Conservation (phyloP, 2,113 vertebrate species). For the Rafetus swinhoei region DNA sequence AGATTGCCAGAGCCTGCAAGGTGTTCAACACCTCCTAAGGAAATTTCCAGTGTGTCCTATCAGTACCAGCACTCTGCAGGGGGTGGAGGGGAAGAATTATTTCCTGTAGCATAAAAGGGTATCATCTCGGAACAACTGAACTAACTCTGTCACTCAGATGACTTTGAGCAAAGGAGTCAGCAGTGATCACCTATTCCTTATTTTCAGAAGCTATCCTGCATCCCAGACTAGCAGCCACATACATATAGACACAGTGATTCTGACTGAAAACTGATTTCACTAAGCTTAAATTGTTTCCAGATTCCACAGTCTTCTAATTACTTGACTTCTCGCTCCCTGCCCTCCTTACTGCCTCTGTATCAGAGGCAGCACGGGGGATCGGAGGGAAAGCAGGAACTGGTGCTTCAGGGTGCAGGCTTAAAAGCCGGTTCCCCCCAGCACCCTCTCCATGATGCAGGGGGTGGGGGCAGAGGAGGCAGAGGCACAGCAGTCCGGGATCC, state of each 20-base stretch:
- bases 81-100: neutral
- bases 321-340: too few species aligned
- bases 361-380: too few species aligned
- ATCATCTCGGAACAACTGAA: accelerated
- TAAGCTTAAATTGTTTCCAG: constrained; percentile 26
- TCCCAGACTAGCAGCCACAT: accelerated
- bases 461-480: too few species aligned
- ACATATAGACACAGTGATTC: neutral
- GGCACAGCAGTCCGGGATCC: too few species aligned
- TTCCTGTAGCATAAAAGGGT: neutral
- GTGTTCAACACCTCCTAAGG: neutral
- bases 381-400: too few species aligned
- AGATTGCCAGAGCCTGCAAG: neutral
- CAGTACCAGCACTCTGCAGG: neutral
- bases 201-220: neutral
- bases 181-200: neutral
- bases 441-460: too few species aligned
- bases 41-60: neutral
- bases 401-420: too few species aligned
- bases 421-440: too few species aligned
- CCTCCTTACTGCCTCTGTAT: too few species aligned
- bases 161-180: neutral
- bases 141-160: neutral
- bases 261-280: constrained; percentile 21
- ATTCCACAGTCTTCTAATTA: neutral